A percentile compares a stretch with the other conserved stretches of the same genome.
These are phyloP conservation scores for Eupithecia dodoneata DNA, from an alignment of 2,888 invertebrate genomes.

Conservation along the genomic window DNA sequence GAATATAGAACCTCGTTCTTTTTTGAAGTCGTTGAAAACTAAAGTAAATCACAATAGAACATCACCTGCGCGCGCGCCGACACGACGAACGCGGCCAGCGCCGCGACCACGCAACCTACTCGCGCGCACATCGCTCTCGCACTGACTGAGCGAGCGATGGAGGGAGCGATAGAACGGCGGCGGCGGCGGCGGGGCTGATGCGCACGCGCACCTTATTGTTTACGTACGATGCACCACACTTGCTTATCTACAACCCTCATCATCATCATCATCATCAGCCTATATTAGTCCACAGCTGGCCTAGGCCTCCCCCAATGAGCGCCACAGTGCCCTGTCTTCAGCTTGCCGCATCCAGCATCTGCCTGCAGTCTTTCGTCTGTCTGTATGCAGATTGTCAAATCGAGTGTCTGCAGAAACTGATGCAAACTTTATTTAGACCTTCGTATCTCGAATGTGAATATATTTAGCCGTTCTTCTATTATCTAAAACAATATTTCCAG, in stretches of 20 bases:
- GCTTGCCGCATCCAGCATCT: too few species aligned
- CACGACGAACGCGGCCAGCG: neutral
- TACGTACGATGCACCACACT: neutral
- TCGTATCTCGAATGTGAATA: neutral
- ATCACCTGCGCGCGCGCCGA: slow-evolving; percentile 29
- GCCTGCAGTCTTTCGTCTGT: too few species aligned
- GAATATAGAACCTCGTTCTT: neutral
- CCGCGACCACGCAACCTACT: slow-evolving; percentile 48
- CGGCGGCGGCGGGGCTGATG: neutral
- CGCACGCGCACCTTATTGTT: neutral
- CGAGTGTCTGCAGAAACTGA: neutral
- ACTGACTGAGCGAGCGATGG: slow-evolving; percentile 10
- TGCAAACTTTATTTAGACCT: neutral
- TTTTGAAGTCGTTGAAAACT: neutral
- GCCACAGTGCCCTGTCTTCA: too few species aligned
- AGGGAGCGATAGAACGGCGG: too few species aligned
- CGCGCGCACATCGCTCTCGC: slow-evolving; percentile 64
- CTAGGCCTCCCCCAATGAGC: too few species aligned
- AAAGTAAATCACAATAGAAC: neutral
- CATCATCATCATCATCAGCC: too few species aligned
- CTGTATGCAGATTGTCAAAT: slow-evolving; percentile 10
- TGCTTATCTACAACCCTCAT: neutral
- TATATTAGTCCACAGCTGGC: too few species aligned
- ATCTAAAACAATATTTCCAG: too few species aligned
- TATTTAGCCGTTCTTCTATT: too few species aligned